Conservation (phyloP, 2,113 vertebrate genomes). For the Strix aluco region DNA sequence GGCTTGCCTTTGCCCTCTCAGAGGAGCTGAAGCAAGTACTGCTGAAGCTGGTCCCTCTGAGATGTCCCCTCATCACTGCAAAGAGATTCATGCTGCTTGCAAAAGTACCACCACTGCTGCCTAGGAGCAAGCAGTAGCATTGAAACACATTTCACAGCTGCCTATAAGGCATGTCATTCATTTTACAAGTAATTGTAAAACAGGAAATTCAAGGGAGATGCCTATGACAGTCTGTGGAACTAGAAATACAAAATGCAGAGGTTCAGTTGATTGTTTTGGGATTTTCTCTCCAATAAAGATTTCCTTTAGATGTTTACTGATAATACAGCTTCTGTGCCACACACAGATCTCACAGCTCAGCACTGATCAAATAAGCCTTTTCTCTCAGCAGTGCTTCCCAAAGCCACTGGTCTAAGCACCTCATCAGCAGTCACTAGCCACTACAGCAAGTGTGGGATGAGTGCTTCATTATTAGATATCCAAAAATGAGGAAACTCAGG, state of each 20-base stretch:
- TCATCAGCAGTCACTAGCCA: background rate
- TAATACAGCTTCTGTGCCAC: background rate
- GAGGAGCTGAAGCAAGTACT: fast-evolving
- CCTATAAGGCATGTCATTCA: slow-evolving; percentile 30
- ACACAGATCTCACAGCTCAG: background rate
- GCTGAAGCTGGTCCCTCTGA: background rate
- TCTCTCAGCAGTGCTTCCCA: background rate
- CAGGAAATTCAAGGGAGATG: slow-evolving; percentile 27
- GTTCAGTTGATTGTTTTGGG: background rate
- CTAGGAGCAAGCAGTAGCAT: background rate
- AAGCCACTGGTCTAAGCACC: background rate
- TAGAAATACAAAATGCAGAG: background rate
- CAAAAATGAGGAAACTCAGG: background rate
- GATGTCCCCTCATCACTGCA: background rate
- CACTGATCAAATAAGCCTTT: background rate
- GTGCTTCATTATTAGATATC: background rate
- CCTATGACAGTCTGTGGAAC: background rate
- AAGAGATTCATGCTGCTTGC: background rate
- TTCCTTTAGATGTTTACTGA: background rate
- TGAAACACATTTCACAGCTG: background rate
- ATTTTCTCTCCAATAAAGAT: background rate
- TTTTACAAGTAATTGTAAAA: slow-evolving; percentile 33
- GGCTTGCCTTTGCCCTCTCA: background rate
- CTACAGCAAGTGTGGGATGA: background rate
- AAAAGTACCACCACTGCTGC: background rate